Evolutionary conservation across 2,113 vertebrate genomes (phyloP), one percentile per base, ranked within the genome.

Genomic region (Symphodus melops): DNA sequence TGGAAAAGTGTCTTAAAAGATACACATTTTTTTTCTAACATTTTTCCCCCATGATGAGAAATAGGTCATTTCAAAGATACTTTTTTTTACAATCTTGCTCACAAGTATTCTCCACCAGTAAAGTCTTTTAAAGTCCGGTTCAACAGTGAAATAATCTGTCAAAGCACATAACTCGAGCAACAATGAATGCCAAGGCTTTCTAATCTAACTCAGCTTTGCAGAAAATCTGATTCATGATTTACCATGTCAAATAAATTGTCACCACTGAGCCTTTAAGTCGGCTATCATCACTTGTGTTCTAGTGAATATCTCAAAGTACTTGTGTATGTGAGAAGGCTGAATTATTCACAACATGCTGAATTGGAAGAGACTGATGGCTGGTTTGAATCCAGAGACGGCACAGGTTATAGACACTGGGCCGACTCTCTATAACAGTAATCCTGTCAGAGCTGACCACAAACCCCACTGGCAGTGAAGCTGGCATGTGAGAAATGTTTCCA

Each of bases 331-430:
- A 54, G 59, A 54, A 41, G 58, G 55, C 65, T 25, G 65, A 37
- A 5, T 42, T 68, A 33, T 53, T 65, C 16, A 37, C 28, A 72
- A 63, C 20, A 28, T 3, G 9, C 39, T 42, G 41, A 77, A 68
- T 20, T 75, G 61, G 52, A 72, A 37, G 58, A 53, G 72, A 65
- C 67, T 33, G 56, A 44, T 36, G 72, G 57, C 16, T 68, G 48
- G 56, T 53, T 10, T 62, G 41, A 65, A 65, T 0, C 75, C 67
- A 88, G 66, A 77, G 81, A 69, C 62, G 79, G 74, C 78, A 84
- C 8, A 33, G 9, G 19, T 51, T 79, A 54, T 77, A 77, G 77
- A 65, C 37, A 20, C 41, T 9, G 23, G 39, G 17, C 4, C 59
- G 12, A 42, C 55, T 51, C 53, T 54, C 49, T 63, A 13, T 13